phyloP scores from a whole-genome alignment of 1,140 invertebrate species.

The Acromyrmex echinatior region DNA sequence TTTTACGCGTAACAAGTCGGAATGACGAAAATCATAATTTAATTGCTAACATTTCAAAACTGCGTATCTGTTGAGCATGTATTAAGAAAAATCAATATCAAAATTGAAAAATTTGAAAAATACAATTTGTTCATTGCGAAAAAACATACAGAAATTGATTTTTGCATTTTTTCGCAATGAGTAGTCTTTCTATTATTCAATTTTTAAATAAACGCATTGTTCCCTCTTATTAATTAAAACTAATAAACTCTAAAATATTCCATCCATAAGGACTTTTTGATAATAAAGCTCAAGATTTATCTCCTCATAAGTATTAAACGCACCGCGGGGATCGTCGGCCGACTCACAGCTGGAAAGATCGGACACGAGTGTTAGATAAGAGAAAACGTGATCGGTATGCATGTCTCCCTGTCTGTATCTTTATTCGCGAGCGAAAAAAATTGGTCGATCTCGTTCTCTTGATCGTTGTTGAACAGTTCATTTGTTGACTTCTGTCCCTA shows the following conservation, averaged over 20 bases:
- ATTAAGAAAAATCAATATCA: neutral
- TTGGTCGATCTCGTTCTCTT: conserved; percentile 62
- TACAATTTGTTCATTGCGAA: neutral
- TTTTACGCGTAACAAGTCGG: neutral
- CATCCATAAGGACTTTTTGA: conserved; percentile 58
- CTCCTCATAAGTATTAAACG: conserved; percentile 70
- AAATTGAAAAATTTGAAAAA: neutral
- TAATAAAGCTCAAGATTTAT: conserved; percentile 72
- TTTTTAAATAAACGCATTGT: conserved; percentile 71
- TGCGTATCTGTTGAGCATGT: neutral
- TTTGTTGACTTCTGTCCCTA: conserved; percentile 29
- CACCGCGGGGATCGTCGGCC: conserved; percentile 52
- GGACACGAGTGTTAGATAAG: conserved; percentile 68
- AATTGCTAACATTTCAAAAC: neutral
- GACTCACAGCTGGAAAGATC: conserved; percentile 66
- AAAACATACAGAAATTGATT: neutral
- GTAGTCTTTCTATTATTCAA: conserved; percentile 32
- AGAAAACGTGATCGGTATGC: conserved; percentile 72
- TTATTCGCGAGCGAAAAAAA: conserved; percentile 29
- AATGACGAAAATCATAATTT: neutral
- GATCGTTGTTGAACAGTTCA: conserved; percentile 46
- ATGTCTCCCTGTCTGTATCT: conserved; percentile 24
- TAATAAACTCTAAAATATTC: conserved; percentile 79
- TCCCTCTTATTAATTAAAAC: conserved; percentile 74
- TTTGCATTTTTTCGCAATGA: too few relatives aligned